phyloP scores from a whole-genome alignment of 1,140 invertebrate genomes.

The Habropoda laboriosa region DNA sequence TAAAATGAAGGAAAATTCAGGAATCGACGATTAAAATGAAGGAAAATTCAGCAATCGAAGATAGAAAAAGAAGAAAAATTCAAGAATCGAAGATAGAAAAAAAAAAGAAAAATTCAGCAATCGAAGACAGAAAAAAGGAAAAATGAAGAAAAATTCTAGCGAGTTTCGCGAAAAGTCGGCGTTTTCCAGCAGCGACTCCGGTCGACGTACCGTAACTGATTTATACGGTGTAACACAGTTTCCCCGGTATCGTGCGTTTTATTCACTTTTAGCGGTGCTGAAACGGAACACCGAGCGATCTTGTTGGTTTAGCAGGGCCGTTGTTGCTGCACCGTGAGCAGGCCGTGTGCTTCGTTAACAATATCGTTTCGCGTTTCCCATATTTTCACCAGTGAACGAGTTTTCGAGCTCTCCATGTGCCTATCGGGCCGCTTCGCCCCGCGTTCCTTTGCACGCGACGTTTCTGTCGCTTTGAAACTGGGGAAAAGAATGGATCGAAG shows the following conservation, averaged over 20 bases:
- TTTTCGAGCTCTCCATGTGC: too few relatives aligned
- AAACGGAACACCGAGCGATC: conserved; percentile 28
- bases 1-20: too few relatives aligned
- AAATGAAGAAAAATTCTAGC: not conserved
- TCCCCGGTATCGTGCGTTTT: conserved; percentile 16
- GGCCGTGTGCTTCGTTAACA: conserved; percentile 18
- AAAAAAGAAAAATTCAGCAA: not conserved
- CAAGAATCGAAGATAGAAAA: too few relatives aligned
- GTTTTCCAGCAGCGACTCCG: not conserved
- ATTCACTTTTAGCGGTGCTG: conserved; percentile 27
- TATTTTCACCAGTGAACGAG: conserved; percentile 2
- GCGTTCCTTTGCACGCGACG: not conserved
- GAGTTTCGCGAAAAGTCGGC: not conserved
- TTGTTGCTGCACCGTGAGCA: conserved; percentile 1
- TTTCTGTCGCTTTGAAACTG: too few relatives aligned
- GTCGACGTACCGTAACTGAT: conserved; percentile 27
- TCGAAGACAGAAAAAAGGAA: not conserved
- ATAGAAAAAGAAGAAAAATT: too few relatives aligned
- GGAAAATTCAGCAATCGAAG: too few relatives aligned
- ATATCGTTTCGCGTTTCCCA: conserved; percentile 1
- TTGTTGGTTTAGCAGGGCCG: conserved; percentile 17
- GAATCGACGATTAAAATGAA: too few relatives aligned
- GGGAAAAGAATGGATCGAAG: too few relatives aligned
- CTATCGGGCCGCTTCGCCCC: too few relatives aligned
- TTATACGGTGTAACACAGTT: conserved; percentile 15